A percentile compares a stretch with the other conserved stretches of the same genome.
Evolutionary conservation across 2,888 invertebrate genomes (phyloP).

Genomic region (Idaea biselata): DNA sequence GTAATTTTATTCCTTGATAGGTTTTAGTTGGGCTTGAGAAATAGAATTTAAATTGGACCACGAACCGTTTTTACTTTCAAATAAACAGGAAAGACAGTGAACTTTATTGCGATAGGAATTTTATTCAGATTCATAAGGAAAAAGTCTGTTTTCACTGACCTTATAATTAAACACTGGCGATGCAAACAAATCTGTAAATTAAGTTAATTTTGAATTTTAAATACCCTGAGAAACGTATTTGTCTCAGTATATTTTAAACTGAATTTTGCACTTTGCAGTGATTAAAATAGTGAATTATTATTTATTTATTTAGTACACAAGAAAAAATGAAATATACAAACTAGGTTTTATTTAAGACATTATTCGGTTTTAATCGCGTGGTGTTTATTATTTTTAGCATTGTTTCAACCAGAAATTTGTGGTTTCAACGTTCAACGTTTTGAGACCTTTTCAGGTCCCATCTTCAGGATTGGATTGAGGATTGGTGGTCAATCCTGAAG

Average conservation of each 20-base stretch:
- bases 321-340: too few species aligned
- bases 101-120: background rate
- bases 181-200: background rate
- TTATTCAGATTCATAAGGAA: conserved; percentile 1
- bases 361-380: too few species aligned
- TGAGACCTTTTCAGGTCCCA: too few species aligned
- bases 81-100: background rate
- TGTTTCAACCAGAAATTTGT: too few species aligned
- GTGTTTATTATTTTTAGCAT: too few species aligned
- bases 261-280: background rate
- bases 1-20: conserved; percentile 37
- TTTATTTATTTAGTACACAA: too few species aligned
- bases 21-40: background rate
- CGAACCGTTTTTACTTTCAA: background rate
- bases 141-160: background rate
- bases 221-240: background rate
- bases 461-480: too few species aligned
- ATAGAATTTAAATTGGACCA: conserved; percentile 1
- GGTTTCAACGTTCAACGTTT: too few species aligned
- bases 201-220: conserved; percentile 37
- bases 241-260: background rate
- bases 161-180: conserved; percentile 1
- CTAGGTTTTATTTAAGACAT: too few species aligned
- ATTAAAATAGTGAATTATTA: too few species aligned
- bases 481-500: too few species aligned